Evolutionary conservation across 2,797 vertebrate genomes (phyloP).

Genomic region (Crossoptilon crossoptilon): DNA sequence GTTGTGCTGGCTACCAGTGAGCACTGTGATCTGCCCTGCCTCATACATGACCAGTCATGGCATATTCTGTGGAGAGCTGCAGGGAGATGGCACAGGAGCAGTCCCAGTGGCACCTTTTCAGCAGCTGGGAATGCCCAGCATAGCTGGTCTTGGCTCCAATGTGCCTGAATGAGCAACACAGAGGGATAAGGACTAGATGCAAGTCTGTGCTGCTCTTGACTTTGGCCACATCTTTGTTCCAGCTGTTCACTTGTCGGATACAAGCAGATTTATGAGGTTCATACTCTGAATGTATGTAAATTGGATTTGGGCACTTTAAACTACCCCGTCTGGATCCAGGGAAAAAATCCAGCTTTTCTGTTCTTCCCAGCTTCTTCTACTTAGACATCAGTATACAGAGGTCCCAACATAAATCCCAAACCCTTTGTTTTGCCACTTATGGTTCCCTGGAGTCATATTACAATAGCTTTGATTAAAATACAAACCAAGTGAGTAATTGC

Average conservation of each 20-base stretch:
- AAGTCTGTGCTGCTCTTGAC: no score
- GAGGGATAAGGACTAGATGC: background rate
- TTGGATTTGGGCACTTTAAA: background rate
- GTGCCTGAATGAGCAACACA: background rate
- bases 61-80: background rate
- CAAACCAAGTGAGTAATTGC: constrained; percentile 38
- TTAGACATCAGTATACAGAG: background rate
- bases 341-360: background rate
- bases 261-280: background rate
- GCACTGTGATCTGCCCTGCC: no score
- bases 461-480: constrained; percentile 49
- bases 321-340: background rate
- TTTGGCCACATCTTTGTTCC: background rate
- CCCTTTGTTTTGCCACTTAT: constrained; percentile 40
- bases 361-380: background rate
- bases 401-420: background rate
- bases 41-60: background rate
- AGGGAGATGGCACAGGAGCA: no score
- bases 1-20: no score
- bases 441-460: constrained; percentile 20
- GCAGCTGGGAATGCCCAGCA: background rate
- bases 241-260: background rate
- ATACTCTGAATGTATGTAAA: background rate
- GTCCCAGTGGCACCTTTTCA: background rate
- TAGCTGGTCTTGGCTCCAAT: background rate